Conservation (phyloP, 2,888 invertebrate genomes). For the Hypercompe scribonia region DNA sequence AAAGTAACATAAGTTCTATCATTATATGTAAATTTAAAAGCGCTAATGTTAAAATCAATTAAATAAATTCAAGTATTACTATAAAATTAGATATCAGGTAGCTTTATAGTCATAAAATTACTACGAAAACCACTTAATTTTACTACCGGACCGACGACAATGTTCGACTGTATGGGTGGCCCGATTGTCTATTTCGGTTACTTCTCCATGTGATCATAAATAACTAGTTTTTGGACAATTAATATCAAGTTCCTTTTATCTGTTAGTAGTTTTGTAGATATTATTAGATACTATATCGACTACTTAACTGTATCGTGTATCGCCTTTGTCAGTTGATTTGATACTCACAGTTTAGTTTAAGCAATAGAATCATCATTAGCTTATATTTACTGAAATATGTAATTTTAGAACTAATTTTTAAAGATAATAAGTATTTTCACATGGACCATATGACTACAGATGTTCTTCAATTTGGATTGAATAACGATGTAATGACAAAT, state of each 20-base stretch:
- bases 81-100: conserved; percentile 67
- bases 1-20: conserved; percentile 20
- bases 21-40: conserved; percentile 44
- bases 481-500: too few relatives aligned
- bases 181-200: conserved; percentile 73
- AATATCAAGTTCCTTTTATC: conserved; percentile 77
- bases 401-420: background rate
- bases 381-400: background rate
- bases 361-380: background rate
- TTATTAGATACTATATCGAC: conserved; percentile 45
- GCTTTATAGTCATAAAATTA: conserved; percentile 66
- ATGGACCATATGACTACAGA: too few relatives aligned
- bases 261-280: conserved; percentile 68
- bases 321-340: background rate
- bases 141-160: conserved; percentile 64
- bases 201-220: conserved; percentile 75
- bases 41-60: conserved; percentile 55
- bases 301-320: background rate
- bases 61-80: conserved; percentile 52
- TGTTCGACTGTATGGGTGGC: conserved; percentile 76
- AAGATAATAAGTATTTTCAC: too few relatives aligned
- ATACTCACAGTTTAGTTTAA: background rate
- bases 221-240: conserved; percentile 83
- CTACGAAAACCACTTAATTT: conserved; percentile 70
- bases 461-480: too few relatives aligned